phyloP scores from a whole-genome alignment of 2,113 vertebrate genomes.

The Haemorhous mexicanus region DNA sequence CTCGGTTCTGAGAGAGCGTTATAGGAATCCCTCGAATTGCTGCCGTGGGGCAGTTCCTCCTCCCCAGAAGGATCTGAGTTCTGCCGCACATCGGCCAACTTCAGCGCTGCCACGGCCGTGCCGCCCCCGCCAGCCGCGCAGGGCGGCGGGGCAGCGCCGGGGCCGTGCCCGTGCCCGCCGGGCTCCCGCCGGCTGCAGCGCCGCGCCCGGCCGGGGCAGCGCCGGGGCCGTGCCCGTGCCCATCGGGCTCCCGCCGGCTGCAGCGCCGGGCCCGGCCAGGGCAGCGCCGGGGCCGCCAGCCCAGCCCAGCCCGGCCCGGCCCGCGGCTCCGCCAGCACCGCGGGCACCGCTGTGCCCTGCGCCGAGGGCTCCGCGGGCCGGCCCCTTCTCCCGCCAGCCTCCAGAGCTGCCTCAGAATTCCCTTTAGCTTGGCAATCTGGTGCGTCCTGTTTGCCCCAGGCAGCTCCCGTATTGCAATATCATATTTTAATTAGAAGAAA shows the following conservation, averaged over 20 bases:
- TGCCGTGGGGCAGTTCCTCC: neutral
- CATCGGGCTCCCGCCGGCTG: too few relatives aligned
- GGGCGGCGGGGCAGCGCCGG: neutral
- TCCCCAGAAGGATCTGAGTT: neutral
- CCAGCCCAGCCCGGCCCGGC: too few relatives aligned
- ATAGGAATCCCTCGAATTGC: neutral
- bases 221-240: too few relatives aligned
- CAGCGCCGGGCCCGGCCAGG: too few relatives aligned
- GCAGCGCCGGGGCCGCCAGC: too few relatives aligned
- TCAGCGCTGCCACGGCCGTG: neutral
- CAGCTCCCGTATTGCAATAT: neutral
- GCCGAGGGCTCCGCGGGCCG: too few relatives aligned
- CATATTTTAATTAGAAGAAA: slow-evolving; percentile 27
- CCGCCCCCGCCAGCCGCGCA: neutral
- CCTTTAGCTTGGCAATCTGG: neutral
- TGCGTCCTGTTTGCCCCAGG: slow-evolving; percentile 23
- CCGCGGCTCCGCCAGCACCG: rapidly evolving
- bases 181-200: too few relatives aligned
- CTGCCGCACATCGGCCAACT: neutral
- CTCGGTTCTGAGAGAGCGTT: neutral
- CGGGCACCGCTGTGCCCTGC: rapidly evolving
- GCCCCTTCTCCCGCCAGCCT: neutral
- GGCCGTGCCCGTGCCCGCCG: neutral
- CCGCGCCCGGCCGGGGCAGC: too few relatives aligned
- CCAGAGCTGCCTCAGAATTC: neutral